Evolutionary conservation across 2,888 invertebrate genomes (phyloP).

Genomic region (Megamerina dolium): DNA sequence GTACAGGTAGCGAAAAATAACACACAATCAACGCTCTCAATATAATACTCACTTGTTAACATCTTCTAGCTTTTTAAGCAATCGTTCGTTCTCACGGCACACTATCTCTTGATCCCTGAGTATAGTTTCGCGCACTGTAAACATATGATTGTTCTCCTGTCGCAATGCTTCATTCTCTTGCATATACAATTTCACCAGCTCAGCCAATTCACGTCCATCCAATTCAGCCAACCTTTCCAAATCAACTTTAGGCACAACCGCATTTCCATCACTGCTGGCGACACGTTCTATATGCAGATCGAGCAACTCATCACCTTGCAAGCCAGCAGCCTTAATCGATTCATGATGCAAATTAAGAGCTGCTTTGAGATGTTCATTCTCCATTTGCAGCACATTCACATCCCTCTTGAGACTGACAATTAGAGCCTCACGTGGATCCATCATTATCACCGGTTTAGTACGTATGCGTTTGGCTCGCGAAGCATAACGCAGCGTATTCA

Average conservation of each 20-base stretch:
- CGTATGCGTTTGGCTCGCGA: constrained; percentile 87
- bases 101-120: constrained; percentile 84
- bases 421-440: constrained; percentile 90
- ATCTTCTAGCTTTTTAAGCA: constrained; percentile 81
- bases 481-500: constrained; percentile 89
- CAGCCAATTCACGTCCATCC: constrained; percentile 73
- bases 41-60: constrained; percentile 79
- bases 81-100: constrained; percentile 82
- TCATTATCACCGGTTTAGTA: constrained; percentile 87
- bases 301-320: constrained; percentile 5
- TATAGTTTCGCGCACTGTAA: constrained; percentile 69
- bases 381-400: constrained; percentile 74
- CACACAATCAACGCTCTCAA: no score
- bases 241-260: constrained; percentile 57
- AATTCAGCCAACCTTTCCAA: constrained; percentile 68
- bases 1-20: no score
- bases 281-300: constrained; percentile 18
- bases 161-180: constrained; percentile 71
- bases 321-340: constrained; percentile 30
- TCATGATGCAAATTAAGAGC: constrained; percentile 64
- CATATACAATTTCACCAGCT: constrained; percentile 80
- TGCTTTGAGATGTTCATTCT: constrained; percentile 80
- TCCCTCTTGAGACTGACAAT: constrained; percentile 85
- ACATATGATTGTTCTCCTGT: constrained; percentile 80
- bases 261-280: constrained; percentile 23